These are phyloP conservation scores for Eupithecia abbreviata DNA, from an alignment of 2,888 invertebrate species.

Conservation along the genomic window DNA sequence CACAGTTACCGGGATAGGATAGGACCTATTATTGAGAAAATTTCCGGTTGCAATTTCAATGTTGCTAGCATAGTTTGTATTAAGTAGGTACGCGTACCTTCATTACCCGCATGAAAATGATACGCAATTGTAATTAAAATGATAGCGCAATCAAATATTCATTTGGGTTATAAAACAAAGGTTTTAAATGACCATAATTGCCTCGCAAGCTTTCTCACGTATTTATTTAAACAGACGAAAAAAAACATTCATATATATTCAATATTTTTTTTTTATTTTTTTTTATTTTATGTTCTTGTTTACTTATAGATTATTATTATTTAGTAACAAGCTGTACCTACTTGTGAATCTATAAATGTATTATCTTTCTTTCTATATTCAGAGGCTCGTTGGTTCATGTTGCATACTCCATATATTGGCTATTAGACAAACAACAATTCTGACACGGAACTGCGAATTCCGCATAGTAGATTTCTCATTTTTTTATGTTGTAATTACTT, in stretches of 20 bases:
- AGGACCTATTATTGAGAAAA: slow-evolving; percentile 60
- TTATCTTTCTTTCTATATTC: no score
- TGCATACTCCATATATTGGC: slow-evolving; percentile 6
- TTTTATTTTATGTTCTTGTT: no score
- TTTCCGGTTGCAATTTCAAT: slow-evolving; percentile 46
- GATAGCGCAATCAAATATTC: slow-evolving; percentile 16
- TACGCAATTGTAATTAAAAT: slow-evolving; percentile 9
- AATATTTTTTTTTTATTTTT: no score
- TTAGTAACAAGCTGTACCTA: no score
- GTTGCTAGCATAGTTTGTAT: neutral
- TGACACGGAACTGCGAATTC: neutral
- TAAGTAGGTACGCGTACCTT: neutral
- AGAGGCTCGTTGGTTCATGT: neutral
- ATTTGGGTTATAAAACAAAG: slow-evolving; percentile 15
- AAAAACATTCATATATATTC: neutral
- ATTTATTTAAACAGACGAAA: neutral
- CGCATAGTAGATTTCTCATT: no score
- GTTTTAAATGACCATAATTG: neutral
- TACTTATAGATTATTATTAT: no score
- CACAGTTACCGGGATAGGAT: slow-evolving; percentile 63
- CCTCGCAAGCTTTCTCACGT: slow-evolving; percentile 23
- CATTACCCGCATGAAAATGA: neutral
- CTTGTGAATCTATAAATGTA: no score
- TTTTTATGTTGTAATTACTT: no score
- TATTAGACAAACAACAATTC: neutral